Percentiles rank a stretch among this genome's conserved stretches.
Conservation (phyloP, 2,113 vertebrate genomes). For the Amblyopsis rosae region DNA sequence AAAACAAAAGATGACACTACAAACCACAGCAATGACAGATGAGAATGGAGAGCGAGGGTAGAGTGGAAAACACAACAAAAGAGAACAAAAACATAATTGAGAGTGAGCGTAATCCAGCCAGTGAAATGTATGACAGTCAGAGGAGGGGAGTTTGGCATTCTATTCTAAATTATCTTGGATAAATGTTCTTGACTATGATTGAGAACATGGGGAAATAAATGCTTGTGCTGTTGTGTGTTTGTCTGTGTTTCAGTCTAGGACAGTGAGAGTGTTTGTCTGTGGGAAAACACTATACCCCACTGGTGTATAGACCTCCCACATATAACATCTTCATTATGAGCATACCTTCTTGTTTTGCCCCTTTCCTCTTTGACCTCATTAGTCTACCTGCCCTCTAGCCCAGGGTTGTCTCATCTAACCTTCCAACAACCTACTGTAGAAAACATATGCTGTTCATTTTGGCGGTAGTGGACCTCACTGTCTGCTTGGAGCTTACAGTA, state of each 20-base stretch:
- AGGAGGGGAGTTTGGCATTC: too few species aligned
- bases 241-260: neutral
- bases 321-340: too few species aligned
- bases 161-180: neutral
- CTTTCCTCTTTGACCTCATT: neutral
- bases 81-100: neutral
- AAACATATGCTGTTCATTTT: conserved; percentile 40
- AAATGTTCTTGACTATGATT: too few species aligned
- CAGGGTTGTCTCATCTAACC: conserved; percentile 22
- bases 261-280: conserved; percentile 4
- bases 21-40: neutral
- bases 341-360: neutral
- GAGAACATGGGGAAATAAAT: conserved; percentile 10
- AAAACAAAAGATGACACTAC: conserved; percentile 23
- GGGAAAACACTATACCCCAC: neutral
- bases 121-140: too few species aligned
- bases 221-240: neutral
- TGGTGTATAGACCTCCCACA: too few species aligned
- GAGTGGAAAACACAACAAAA: neutral
- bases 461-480: conserved; percentile 11
- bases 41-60: neutral
- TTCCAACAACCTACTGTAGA: conserved; percentile 31
- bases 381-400: conserved; percentile 13
- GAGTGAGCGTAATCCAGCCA: too few species aligned
- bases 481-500: neutral